Evolutionary conservation across 2,888 invertebrate species (phyloP), one percentile per base, ranked within the genome.

Genomic region (Caenorhabditis doughertyi): DNA sequence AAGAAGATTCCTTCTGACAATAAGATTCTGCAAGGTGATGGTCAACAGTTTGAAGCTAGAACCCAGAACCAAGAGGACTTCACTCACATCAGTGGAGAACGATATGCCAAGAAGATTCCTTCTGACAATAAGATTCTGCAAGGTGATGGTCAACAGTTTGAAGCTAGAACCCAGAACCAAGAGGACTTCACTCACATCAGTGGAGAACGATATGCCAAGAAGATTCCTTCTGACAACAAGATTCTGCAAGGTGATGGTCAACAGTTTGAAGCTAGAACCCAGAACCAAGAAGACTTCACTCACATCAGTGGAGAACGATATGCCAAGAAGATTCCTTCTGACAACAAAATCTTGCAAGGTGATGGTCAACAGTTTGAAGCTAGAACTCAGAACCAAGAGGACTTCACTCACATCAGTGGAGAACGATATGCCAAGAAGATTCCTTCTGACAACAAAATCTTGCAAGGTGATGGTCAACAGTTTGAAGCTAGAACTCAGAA

Each of bases 401-500:
- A 60, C 60, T 60, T 60, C 60, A 60, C 60, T 8, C 42, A 60
- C 42, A 42, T 60, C 11, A 42, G 42, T 42, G 60, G 60, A 23
- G 60, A 60, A 21, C 60, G 60, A 1, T 60, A 42, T 42, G 39
- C 60, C 60, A 51, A 51, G 51, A 51, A 51, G 51, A 11, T 51
- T 51, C 51, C 51, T 9, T 18, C 23, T 9, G 51, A 51, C 21
- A 51, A 51, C 51, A 51, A 51, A 21, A 51, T 51, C 21, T 23
- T 51, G 18, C 51, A 51, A 51, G 55, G 55, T 7, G 32, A 32
- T 32, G 32, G 32, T 18, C 64, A 68, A 53, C 53, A 72, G 32
- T 60, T 72, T 25, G 53, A 62, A 25, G 53, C 65, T 0, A 74
- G n/a, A 25, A 74, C 74, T 7, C 64, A 65, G 65, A 74, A 56